Evolutionary conservation across 1,140 invertebrate species (phyloP), one percentile per base, ranked within the genome.

Genomic region (Coenobita brevimanus): DNA sequence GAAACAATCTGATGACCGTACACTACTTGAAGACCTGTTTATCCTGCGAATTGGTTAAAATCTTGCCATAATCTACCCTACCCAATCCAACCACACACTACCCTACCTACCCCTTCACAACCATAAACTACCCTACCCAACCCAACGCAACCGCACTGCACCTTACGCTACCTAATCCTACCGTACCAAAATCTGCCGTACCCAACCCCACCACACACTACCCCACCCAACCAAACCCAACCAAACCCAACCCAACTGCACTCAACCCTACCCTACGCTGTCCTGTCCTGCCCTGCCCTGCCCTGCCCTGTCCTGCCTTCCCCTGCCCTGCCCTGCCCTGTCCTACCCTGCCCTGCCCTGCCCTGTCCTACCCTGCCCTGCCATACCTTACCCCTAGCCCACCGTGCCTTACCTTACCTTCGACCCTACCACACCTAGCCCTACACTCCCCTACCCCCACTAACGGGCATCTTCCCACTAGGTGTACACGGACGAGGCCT

Each of bases 401-500:
- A 17, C 33, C 36, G 36, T 36, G 6, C 41, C 13, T 67, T 41
- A n/a, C 30, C 67, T 57, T 6, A 62, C 38, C 57, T n/a, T 46
- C 17, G 46, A 30, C 82, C 69, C 15, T 13, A 50, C 43, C 67
- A 57, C 41, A 27, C n/a, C 36, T 41, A 27, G 8, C 62, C 13
- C 80, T n/a, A 17, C 62, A 67, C 62, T 50, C 4, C 50, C 27
- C 1, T 46, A 17, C n/a, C 43, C 46, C 24, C 46, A n/a, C n/a
- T n/a, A n/a, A n/a, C n/a, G n/a, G n/a, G n/a, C n/a, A n/a, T n/a
- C 38, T 21, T 27, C 30, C 1, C 54, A 21, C n/a, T 85, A 87
- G 85, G 85, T 87, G 24, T 87, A 87, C 85, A 54, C 85, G 46
- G 85, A 87, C 64, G 21, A 54, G 33, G 24, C 60, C 0, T 87